Percentiles rank a stretch among this genome's conserved stretches.
Evolutionary conservation across 2,113 vertebrate genomes (phyloP).

Genomic region (Theropithecus gelada): DNA sequence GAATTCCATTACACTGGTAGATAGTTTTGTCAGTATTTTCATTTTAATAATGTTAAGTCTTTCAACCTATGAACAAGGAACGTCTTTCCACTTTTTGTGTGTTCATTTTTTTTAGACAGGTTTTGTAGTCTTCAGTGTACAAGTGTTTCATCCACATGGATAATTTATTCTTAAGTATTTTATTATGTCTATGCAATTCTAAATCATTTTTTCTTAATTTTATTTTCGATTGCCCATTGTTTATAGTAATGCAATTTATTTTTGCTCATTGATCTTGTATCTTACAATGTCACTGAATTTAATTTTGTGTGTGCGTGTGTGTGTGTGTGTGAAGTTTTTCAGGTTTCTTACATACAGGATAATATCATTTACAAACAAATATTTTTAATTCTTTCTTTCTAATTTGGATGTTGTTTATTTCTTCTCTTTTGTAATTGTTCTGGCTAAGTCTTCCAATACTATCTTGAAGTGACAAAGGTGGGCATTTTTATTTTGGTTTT

Average conservation of each 20-base stretch:
- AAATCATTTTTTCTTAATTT: neutral
- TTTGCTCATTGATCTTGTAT: neutral
- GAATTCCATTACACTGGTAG: neutral
- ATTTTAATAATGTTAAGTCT: neutral
- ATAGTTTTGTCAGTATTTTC: neutral
- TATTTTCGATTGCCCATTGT: neutral
- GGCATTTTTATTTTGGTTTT: neutral
- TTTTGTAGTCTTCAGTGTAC: neutral
- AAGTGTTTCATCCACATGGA: neutral
- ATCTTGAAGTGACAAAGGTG: neutral
- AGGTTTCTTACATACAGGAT: neutral
- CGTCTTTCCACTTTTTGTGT: neutral
- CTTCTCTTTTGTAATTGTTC: neutral
- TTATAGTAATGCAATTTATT: neutral
- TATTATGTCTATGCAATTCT: neutral
- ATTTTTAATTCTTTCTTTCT: neutral
- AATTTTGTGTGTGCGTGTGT: neutral
- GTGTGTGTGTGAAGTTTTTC: neutral
- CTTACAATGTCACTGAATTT: neutral
- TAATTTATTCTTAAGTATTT: neutral
- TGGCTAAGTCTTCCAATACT: neutral
- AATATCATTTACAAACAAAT: neutral
- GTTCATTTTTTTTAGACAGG: neutral
- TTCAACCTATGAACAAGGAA: neutral
- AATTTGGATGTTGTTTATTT: neutral